phyloP scores from a whole-genome alignment of 1,140 invertebrate genomes.

The Rhagoletis pomonella region DNA sequence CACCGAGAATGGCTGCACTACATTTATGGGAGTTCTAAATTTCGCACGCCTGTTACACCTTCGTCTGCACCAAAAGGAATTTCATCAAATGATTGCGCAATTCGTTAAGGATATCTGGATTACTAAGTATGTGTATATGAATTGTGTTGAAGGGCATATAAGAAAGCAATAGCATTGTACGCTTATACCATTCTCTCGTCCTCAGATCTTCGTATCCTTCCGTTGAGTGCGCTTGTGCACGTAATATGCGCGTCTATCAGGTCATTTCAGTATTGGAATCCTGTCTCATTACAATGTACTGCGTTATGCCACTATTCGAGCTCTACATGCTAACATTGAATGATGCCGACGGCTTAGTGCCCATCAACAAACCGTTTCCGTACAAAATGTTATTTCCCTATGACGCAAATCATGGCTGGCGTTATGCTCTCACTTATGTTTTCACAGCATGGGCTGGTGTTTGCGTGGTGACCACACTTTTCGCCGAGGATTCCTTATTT shows the following conservation, averaged over 20 bases:
- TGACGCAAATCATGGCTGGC: conserved; percentile 63
- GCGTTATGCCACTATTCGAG: conserved; percentile 67
- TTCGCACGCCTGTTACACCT: conserved; percentile 69
- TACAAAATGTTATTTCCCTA: conserved; percentile 72
- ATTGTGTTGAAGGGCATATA: too few species aligned
- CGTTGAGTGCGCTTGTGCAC: conserved; percentile 60
- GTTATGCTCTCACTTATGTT: conserved; percentile 66
- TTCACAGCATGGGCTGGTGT: conserved; percentile 71
- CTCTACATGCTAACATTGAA: conserved; percentile 58
- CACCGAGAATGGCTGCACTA: conserved; percentile 71
- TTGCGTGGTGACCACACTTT: conserved; percentile 71
- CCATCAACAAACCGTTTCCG: conserved; percentile 67
- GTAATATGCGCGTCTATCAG: conserved; percentile 65
- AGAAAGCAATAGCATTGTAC: too few species aligned
- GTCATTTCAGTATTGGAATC: conserved; percentile 66
- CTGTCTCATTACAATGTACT: conserved; percentile 70
- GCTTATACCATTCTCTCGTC: too few species aligned
- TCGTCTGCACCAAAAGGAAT: conserved; percentile 62
- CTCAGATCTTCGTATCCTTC: conserved; percentile 48
- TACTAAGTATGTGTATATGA: conserved; percentile 62
- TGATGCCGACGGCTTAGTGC: conserved; percentile 56
- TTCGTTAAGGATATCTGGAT: conserved; percentile 70
- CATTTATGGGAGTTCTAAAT: conserved; percentile 70
- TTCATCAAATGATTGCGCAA: conserved; percentile 62
- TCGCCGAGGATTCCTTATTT: conserved; percentile 71